These are phyloP conservation scores for Morinoia aosen DNA, from an alignment of 2,888 invertebrate species.

Conservation along the genomic window DNA sequence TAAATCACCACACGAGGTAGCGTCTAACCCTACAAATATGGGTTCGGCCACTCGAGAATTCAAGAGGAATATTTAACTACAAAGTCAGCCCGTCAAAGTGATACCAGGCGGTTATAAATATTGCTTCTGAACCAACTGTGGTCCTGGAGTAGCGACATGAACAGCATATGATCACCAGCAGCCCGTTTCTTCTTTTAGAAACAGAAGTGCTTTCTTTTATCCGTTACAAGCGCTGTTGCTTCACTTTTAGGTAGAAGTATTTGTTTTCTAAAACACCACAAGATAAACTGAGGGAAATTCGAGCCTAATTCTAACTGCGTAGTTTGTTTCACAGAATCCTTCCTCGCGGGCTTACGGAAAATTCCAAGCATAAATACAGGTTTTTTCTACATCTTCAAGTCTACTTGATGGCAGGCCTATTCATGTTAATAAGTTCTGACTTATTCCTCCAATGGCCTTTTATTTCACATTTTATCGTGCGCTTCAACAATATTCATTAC, in stretches of 20 bases:
- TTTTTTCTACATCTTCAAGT: neutral
- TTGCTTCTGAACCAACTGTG: neutral
- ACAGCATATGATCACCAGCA: too few species aligned
- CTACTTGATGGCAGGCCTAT: neutral
- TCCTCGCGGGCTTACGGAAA: too few species aligned
- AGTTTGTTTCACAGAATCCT: too few species aligned
- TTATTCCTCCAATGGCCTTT: neutral
- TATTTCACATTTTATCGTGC: neutral
- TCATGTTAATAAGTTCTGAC: neutral
- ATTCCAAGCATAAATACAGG: too few species aligned
- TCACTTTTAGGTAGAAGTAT: too few species aligned
- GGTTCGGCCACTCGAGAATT: neutral
- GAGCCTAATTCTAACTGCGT: too few species aligned
- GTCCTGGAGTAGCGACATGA: neutral
- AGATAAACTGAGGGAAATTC: too few species aligned
- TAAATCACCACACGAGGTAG: neutral
- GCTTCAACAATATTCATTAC: neutral
- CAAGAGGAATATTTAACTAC: slow-evolving; percentile 3
- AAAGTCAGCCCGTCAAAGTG: neutral
- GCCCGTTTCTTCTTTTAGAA: too few species aligned
- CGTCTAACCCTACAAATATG: neutral
- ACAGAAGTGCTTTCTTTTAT: too few species aligned
- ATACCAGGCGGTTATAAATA: neutral
- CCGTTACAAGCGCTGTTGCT: too few species aligned
- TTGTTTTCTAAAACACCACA: too few species aligned